phyloP scores from a whole-genome alignment of 2,113 vertebrate genomes.

The Mixornis gularis region DNA sequence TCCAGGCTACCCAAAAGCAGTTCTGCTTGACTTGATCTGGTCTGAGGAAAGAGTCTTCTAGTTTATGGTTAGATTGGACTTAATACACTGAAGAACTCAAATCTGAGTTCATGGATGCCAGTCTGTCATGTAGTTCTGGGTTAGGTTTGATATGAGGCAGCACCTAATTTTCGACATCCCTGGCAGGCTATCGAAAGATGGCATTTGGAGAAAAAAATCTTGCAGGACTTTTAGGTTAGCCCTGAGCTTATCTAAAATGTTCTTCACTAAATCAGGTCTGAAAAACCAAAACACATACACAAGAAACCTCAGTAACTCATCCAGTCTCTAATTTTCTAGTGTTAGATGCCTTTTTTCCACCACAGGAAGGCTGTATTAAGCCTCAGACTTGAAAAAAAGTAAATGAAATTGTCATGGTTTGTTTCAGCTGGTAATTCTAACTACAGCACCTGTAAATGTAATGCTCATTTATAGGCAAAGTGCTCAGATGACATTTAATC shows the following conservation, averaged over 20 bases:
- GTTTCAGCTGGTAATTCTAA: slow-evolving; percentile 52
- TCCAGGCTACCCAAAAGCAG: neutral
- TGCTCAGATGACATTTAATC: slow-evolving; percentile 46
- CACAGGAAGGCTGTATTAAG: neutral
- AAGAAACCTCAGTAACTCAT: neutral
- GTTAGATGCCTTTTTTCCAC: neutral
- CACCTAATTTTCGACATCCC: neutral
- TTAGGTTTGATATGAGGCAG: neutral
- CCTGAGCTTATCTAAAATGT: neutral
- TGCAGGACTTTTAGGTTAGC: neutral
- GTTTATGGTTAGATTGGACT: neutral
- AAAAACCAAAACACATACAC: neutral
- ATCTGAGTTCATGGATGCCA: neutral
- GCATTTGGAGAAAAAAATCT: neutral
- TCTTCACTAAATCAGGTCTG: neutral
- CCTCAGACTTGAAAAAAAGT: slow-evolving; percentile 28
- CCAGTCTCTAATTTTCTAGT: neutral
- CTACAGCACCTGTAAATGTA: slow-evolving; percentile 55
- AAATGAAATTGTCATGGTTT: slow-evolving; percentile 47
- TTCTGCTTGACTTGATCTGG: neutral
- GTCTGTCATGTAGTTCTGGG: neutral
- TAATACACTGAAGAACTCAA: neutral
- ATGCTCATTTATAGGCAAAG: slow-evolving; percentile 31
- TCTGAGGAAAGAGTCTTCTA: neutral
- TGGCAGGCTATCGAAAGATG: neutral